These are phyloP conservation scores for Anthoptus insignis DNA, from an alignment of 2,888 invertebrate genomes.

Conservation along the genomic window DNA sequence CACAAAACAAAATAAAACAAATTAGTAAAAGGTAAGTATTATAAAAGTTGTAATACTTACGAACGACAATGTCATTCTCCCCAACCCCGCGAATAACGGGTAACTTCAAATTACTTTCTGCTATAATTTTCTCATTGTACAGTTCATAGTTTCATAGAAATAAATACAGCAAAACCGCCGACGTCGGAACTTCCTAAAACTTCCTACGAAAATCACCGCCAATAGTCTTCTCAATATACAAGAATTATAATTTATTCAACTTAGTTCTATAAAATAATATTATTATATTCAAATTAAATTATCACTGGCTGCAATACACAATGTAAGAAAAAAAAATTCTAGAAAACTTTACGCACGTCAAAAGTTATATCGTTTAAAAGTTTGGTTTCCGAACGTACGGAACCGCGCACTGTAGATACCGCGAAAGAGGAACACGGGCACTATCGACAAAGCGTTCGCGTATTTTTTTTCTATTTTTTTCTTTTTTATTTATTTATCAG, in stretches of 20 bases:
- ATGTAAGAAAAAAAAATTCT: constrained; percentile 30
- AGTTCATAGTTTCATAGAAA: constrained; percentile 50
- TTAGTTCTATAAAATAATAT: constrained; percentile 25
- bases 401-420: constrained; percentile 70
- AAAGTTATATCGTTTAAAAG: constrained; percentile 59
- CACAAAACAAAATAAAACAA: not conserved
- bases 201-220: constrained; percentile 44
- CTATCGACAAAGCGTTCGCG: constrained; percentile 81
- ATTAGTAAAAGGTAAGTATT: not conserved
- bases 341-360: constrained; percentile 45
- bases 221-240: constrained; percentile 6
- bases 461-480: constrained; percentile 63
- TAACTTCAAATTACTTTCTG: constrained; percentile 55
- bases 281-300: not conserved
- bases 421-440: constrained; percentile 75
- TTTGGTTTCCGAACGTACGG: constrained; percentile 64
- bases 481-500: constrained; percentile 80
- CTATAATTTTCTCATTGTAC: constrained; percentile 57
- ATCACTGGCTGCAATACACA: constrained; percentile 30
- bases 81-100: constrained; percentile 68
- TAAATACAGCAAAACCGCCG: constrained; percentile 47
- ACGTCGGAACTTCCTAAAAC: constrained; percentile 52
- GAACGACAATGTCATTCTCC: constrained; percentile 85
- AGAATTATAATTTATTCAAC: constrained; percentile 36
- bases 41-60: constrained; percentile 65